Evolutionary conservation across 2,888 invertebrate species (phyloP).

Genomic region (Caenorhabditis macrosperma): DNA sequence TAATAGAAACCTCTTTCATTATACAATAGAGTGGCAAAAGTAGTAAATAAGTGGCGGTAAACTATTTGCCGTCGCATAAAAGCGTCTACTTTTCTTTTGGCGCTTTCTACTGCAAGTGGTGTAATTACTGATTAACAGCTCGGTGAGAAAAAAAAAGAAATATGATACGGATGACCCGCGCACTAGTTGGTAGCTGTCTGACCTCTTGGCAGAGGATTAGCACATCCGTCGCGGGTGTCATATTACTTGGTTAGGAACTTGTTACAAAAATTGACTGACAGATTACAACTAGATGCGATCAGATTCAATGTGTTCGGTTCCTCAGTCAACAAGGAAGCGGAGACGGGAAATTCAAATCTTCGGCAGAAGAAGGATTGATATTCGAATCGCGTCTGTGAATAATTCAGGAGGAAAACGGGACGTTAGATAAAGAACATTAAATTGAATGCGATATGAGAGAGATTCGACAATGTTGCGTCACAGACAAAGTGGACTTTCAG

Average conservation of each 20-base stretch:
- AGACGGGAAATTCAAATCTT: slow-evolving; percentile 23
- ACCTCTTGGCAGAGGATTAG: slow-evolving; percentile 42
- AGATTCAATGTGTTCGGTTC: slow-evolving; percentile 15
- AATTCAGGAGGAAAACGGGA: slow-evolving; percentile 45
- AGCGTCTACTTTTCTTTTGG: slow-evolving; percentile 15
- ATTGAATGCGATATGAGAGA: slow-evolving; percentile 57
- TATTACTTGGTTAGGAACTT: slow-evolving; percentile 46
- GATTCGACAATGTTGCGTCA: slow-evolving; percentile 49
- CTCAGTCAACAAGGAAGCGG: slow-evolving; percentile 8
- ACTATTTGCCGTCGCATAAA: slow-evolving; percentile 21
- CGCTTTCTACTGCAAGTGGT: neutral
- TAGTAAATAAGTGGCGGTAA: slow-evolving; percentile 32
- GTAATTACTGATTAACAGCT: slow-evolving; percentile 31
- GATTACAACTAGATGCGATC: slow-evolving; percentile 18
- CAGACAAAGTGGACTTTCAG: slow-evolving; percentile 40
- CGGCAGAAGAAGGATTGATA: slow-evolving; percentile 26
- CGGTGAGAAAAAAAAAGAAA: slow-evolving; percentile 45
- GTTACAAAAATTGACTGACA: slow-evolving; percentile 60
- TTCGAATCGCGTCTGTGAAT: slow-evolving; percentile 43
- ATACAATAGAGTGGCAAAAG: slow-evolving; percentile 27
- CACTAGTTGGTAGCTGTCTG: slow-evolving; percentile 30
- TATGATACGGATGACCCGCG: slow-evolving; percentile 35
- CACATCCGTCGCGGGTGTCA: slow-evolving; percentile 49
- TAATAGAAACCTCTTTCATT: slow-evolving; percentile 36
- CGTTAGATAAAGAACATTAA: slow-evolving; percentile 54